Evolutionary conservation across 2,113 vertebrate species (phyloP).

Genomic region (Percopsis transmontana): DNA sequence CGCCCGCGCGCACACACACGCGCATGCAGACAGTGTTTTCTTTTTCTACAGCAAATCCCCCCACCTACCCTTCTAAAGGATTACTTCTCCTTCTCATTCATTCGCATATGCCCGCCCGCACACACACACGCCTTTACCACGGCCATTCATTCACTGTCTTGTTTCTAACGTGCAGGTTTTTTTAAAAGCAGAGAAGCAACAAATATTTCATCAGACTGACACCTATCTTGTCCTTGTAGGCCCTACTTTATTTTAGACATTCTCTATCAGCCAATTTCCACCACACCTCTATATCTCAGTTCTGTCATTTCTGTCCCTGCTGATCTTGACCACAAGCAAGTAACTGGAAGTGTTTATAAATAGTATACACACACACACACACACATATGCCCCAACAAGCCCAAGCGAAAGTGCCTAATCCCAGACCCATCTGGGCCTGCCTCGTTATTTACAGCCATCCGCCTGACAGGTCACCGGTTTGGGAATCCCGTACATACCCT

Average conservation of each 20-base stretch:
- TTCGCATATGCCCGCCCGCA: background rate
- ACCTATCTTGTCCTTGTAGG: no score
- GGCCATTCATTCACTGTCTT: slow-evolving; percentile 16
- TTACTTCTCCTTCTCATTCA: background rate
- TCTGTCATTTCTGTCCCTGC: no score
- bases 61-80: slow-evolving; percentile 7
- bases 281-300: no score
- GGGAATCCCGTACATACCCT: no score
- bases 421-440: slow-evolving; percentile 26
- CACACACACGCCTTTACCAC: background rate
- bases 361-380: background rate
- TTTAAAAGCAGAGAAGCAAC: no score
- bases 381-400: slow-evolving; percentile 12
- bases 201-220: no score
- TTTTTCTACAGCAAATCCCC: background rate
- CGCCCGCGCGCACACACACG: background rate
- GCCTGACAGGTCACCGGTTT: background rate
- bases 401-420: slow-evolving; percentile 44
- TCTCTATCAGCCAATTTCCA: no score
- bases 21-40: background rate
- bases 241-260: no score
- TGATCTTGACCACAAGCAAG: no score
- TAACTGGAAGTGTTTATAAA: no score
- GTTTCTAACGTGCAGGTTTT: background rate
- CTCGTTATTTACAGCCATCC: background rate